These are phyloP conservation scores for Tipula confusa DNA, from an alignment of 2,888 invertebrate species.

Conservation along the genomic window DNA sequence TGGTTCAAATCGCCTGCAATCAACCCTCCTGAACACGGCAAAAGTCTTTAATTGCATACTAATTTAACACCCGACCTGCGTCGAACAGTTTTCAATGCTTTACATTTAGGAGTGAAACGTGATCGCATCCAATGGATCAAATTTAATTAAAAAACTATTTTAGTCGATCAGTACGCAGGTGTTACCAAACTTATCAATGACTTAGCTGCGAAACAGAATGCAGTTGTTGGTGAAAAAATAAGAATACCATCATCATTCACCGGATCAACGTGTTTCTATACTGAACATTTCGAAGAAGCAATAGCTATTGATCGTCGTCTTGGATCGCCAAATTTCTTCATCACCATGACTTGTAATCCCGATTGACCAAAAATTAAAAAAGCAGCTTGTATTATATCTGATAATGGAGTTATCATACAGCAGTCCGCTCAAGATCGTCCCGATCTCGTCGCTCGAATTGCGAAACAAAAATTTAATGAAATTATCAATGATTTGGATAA, in stretches of 20 bases:
- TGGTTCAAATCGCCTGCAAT: too few relatives aligned
- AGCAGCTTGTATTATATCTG: not conserved
- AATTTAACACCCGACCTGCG: not conserved
- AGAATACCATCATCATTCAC: not conserved
- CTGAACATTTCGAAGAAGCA: not conserved
- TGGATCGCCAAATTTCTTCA: too few relatives aligned
- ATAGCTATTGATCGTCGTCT: too few relatives aligned
- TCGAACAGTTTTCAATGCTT: not conserved
- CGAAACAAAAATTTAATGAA: not conserved
- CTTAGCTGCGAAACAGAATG: not conserved
- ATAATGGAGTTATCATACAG: too few relatives aligned
- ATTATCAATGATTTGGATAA: not conserved
- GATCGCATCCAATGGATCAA: not conserved
- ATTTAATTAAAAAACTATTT: not conserved
- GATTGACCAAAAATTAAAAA: too few relatives aligned
- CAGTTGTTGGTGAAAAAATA: not conserved
- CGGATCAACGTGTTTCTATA: not conserved
- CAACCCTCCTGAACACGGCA: too few relatives aligned
- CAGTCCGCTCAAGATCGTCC: too few relatives aligned
- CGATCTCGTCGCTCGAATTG: not conserved
- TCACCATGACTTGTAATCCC: too few relatives aligned
- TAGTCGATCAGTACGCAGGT: not conserved
- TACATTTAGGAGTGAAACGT: too few relatives aligned
- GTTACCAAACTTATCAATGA: not conserved
- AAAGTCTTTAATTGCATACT: too few relatives aligned